These are phyloP conservation scores for Malthinus flaveolus DNA, from an alignment of 2,888 invertebrate species.

Conservation along the genomic window DNA sequence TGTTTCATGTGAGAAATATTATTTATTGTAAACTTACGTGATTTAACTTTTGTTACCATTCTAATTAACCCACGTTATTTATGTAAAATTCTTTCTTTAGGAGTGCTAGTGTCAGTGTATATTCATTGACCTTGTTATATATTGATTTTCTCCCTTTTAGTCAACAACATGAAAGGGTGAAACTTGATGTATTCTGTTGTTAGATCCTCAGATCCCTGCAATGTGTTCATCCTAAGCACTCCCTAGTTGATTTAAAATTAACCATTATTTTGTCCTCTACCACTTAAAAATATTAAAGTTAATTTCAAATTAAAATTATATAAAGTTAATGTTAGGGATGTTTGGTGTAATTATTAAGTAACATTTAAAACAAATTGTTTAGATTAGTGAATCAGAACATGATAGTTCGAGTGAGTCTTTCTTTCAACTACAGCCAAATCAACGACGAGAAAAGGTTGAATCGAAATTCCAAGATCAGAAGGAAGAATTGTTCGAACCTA, in stretches of 20 bases:
- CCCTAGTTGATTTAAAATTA: constrained; percentile 22
- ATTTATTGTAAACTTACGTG: too few species aligned
- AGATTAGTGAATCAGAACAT: constrained; percentile 7
- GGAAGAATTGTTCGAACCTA: background rate
- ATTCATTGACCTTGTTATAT: constrained; percentile 43
- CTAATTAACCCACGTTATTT: constrained; percentile 2
- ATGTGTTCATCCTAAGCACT: constrained; percentile 33
- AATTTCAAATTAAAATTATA: constrained; percentile 1
- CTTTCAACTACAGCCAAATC: background rate
- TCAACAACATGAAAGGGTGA: constrained; percentile 40
- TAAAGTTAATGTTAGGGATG: constrained; percentile 1
- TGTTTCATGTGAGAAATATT: too few species aligned
- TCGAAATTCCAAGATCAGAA: background rate
- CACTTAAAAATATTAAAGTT: background rate
- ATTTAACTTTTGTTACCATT: too few species aligned
- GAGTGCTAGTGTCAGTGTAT: constrained; percentile 35
- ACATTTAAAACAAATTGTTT: background rate
- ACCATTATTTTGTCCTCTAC: constrained; percentile 4
- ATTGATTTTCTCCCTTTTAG: constrained; percentile 43
- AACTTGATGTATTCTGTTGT: constrained; percentile 39
- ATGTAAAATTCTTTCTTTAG: constrained; percentile 22
- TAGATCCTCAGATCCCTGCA: constrained; percentile 35
- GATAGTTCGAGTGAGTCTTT: constrained; percentile 2
- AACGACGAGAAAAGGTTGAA: background rate
- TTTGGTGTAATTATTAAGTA: constrained; percentile 4